phyloP scores from a whole-genome alignment of 2,113 vertebrate species.

The Neogobius melanostomus region DNA sequence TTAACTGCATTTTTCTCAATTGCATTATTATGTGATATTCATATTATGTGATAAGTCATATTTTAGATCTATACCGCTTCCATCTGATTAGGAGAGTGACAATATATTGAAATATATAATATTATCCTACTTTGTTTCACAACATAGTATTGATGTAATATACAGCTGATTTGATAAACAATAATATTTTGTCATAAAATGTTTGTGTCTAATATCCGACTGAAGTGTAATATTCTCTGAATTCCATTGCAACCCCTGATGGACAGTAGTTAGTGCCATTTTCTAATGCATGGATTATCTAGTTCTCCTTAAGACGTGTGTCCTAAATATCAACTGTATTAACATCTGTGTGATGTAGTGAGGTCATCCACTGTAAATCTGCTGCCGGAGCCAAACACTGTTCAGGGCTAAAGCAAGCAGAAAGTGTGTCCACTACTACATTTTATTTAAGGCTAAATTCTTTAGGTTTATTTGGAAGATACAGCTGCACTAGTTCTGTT shows the following conservation, averaged over 20 bases:
- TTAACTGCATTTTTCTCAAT: constrained; percentile 38
- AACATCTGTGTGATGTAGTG: constrained; percentile 61
- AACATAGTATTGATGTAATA: too few relatives aligned
- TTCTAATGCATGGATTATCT: constrained; percentile 41
- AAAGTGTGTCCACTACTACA: constrained; percentile 16
- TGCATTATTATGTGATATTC: not conserved
- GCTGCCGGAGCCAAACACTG: constrained; percentile 10
- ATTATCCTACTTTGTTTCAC: too few relatives aligned
- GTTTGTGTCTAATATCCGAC: not conserved
- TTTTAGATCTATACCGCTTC: too few relatives aligned
- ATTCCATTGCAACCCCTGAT: not conserved
- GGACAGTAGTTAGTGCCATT: constrained; percentile 19
- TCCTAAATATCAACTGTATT: constrained; percentile 64
- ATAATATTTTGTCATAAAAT: too few relatives aligned
- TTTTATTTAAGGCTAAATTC: constrained; percentile 2
- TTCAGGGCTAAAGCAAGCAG: constrained; percentile 17
- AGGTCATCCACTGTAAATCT: constrained; percentile 30
- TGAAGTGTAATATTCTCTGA: not conserved
- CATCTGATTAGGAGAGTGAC: too few relatives aligned
- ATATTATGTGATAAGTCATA: too few relatives aligned
- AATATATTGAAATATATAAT: too few relatives aligned
- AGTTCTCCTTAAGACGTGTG: constrained; percentile 58
- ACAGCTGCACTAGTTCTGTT: not conserved
- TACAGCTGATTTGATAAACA: not conserved
- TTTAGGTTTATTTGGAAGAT: not conserved